Percentiles rank a stretch among this genome's conserved stretches.
phyloP scores from a whole-genome alignment of 1,140 invertebrate genomes.

The Neodiprion virginianus region DNA sequence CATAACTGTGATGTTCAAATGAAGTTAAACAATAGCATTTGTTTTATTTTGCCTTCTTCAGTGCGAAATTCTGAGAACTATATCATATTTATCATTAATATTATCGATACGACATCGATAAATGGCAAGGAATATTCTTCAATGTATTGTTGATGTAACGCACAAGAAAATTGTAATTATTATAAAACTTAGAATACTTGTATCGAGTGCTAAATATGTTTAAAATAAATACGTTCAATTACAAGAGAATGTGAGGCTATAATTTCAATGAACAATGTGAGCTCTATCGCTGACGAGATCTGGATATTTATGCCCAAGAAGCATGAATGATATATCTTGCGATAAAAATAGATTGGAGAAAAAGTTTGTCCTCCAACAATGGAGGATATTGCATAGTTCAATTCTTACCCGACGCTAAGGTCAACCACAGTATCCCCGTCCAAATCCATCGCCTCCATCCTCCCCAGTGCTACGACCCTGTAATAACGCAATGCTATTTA shows the following conservation, averaged over 20 bases:
- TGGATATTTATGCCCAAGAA: neutral
- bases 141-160: neutral
- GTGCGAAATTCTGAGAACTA: no score
- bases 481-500: slow-evolving; percentile 26
- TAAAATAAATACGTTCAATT: neutral
- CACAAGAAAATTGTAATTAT: neutral
- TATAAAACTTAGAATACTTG: no score
- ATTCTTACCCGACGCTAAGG: slow-evolving; percentile 75
- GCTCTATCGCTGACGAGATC: neutral
- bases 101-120: neutral
- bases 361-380: slow-evolving; percentile 25
- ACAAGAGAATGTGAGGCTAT: neutral
- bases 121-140: neutral
- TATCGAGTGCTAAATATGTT: no score
- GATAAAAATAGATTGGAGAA: slow-evolving; percentile 21
- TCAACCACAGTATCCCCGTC: slow-evolving; percentile 75
- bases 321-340: neutral
- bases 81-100: no score
- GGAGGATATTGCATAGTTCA: slow-evolving; percentile 26
- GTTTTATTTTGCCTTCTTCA: no score
- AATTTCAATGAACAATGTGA: no score
- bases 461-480: slow-evolving; percentile 34
- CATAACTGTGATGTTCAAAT: no score
- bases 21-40: no score
- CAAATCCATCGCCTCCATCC: slow-evolving; percentile 69